These are phyloP conservation scores for Raja brachyura DNA, from an alignment of 2,113 vertebrate genomes.

Conservation along the genomic window DNA sequence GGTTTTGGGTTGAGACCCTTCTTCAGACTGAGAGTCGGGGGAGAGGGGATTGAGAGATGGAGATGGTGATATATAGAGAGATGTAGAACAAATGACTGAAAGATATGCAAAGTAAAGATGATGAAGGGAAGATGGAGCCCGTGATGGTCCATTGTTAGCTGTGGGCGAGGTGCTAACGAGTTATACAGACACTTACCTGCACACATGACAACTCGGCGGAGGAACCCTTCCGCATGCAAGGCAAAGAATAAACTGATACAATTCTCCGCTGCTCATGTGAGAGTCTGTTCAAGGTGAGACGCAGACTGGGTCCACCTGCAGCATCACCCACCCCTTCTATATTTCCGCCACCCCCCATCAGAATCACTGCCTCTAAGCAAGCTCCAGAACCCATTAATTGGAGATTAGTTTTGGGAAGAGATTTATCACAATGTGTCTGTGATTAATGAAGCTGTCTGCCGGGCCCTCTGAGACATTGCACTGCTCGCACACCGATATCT, in stretches of 20 bases:
- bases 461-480: background rate
- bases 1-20: too few species aligned
- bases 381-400: background rate
- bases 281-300: background rate
- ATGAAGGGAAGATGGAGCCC: too few species aligned
- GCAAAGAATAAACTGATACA: background rate
- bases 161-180: too few species aligned
- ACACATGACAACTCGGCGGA: background rate
- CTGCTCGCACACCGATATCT: background rate
- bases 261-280: background rate
- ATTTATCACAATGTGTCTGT: slow-evolving; percentile 23
- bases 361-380: background rate
- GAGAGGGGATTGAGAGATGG: too few species aligned
- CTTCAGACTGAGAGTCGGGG: too few species aligned
- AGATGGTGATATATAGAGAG: too few species aligned
- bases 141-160: too few species aligned
- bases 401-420: slow-evolving; percentile 20
- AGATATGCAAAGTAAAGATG: too few species aligned
- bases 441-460: slow-evolving; percentile 29
- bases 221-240: background rate
- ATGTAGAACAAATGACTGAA: too few species aligned
- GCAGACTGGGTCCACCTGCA: background rate
- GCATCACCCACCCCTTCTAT: too few species aligned
- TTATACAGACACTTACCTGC: too few species aligned
- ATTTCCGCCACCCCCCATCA: background rate